These are phyloP conservation scores for Eunapius fragilis DNA, from an alignment of 37 sponge, comb jelly and placozoan genomes.

Conservation along the genomic window DNA sequence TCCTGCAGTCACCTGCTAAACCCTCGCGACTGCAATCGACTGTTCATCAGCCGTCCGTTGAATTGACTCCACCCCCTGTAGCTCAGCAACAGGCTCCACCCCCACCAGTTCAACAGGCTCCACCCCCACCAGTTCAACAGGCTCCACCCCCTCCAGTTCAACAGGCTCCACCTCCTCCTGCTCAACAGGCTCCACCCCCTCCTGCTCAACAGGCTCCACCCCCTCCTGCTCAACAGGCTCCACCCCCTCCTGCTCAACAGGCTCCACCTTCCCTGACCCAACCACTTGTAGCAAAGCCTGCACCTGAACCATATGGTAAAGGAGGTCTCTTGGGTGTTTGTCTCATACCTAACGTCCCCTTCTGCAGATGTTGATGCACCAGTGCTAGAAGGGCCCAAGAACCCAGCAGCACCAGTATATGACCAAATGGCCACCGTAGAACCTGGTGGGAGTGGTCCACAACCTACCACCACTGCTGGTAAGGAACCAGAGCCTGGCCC, in stretches of 20 bases:
- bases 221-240: not conserved
- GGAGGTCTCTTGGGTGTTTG: no score
- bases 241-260: not conserved
- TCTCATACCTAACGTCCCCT: no score
- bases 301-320: no score
- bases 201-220: slow-evolving; percentile 10
- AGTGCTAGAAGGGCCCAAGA: not conserved
- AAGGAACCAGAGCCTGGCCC: not conserved
- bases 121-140: not conserved
- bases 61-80: not conserved
- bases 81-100: slow-evolving; percentile 2
- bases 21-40: not conserved
- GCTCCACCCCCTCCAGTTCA: not conserved
- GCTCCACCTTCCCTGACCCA: not conserved
- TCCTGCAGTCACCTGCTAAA: not conserved
- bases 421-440: not conserved
- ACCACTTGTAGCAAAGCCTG: not conserved
- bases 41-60: not conserved
- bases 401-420: no score
- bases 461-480: not conserved
- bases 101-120: not conserved
- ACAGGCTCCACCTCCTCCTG: slow-evolving; percentile 1
- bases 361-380: not conserved
- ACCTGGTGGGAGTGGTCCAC: not conserved
- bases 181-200: slow-evolving; percentile 1